A percentile compares a stretch with the other conserved stretches of the same genome.
Evolutionary conservation across 2,797 vertebrate genomes (phyloP).

Genomic region (Erethizon dorsatum): DNA sequence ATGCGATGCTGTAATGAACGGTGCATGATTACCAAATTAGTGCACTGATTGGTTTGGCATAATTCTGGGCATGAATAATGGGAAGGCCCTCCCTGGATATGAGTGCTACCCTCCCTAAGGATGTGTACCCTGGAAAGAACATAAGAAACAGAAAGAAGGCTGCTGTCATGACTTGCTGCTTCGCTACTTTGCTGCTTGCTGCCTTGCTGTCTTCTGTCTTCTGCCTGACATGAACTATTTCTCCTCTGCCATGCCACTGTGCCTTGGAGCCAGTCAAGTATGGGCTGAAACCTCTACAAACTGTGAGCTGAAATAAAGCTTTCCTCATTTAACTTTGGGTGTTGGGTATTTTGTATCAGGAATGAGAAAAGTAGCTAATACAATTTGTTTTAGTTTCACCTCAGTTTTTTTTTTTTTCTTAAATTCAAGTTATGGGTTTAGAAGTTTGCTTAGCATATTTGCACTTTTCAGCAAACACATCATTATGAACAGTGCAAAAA

Average conservation of each 20-base stretch:
- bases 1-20: not conserved
- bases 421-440: not conserved
- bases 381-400: constrained; percentile 36
- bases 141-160: not conserved
- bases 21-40: not conserved
- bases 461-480: not conserved
- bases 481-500: constrained; percentile 7
- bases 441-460: constrained; percentile 18
- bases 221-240: not conserved
- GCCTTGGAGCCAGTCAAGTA: not conserved
- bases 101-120: not conserved
- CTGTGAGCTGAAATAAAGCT: not conserved
- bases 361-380: not conserved
- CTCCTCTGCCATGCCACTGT: not conserved
- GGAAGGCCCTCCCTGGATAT: not conserved
- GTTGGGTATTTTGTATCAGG: not conserved
- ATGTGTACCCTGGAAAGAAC: not conserved
- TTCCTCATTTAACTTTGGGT: not conserved
- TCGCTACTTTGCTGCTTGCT: not conserved
- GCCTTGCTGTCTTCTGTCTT: not conserved
- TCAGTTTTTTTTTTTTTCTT: constrained; percentile 44
- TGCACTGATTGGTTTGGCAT: not conserved
- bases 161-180: not conserved
- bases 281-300: not conserved
- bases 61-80: not conserved